Evolutionary conservation across 2,888 invertebrate species (phyloP).

Genomic region (Auanema sp.): DNA sequence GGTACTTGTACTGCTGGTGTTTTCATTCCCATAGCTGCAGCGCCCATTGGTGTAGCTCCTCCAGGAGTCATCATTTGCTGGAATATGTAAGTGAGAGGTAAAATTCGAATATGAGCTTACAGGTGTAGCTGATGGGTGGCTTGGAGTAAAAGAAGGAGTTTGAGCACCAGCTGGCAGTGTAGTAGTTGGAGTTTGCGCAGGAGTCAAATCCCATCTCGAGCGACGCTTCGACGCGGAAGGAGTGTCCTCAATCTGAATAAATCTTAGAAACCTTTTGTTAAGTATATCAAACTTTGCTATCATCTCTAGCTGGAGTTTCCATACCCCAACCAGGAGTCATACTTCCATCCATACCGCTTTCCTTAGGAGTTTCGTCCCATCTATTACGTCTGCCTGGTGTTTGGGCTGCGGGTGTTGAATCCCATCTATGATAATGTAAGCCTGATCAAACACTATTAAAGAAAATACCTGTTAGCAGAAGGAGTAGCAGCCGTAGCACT

Average conservation of each 20-base stretch:
- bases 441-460: background rate
- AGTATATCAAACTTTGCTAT: background rate
- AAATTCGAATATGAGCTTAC: constrained; percentile 8
- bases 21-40: constrained; percentile 96
- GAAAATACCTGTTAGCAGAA: constrained; percentile 72
- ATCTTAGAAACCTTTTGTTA: background rate
- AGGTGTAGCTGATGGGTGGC: constrained; percentile 36
- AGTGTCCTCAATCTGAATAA: constrained; percentile 74
- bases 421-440: constrained; percentile 76
- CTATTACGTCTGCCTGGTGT: constrained; percentile 79
- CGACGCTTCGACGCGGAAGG: constrained; percentile 92
- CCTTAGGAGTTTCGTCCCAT: constrained; percentile 99
- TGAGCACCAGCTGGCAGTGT: constrained; percentile 33
- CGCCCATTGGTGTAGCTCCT: constrained; percentile 69
- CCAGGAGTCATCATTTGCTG: constrained; percentile 65
- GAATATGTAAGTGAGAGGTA: constrained; percentile 2
- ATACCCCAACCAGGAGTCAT: constrained; percentile 83
- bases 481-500: constrained; percentile 67
- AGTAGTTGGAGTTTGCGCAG: constrained; percentile 69
- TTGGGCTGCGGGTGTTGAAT: constrained; percentile 77
- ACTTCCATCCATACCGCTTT: constrained; percentile 73
- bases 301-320: constrained; percentile 85
- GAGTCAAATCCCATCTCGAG: constrained; percentile 98
- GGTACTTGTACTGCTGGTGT: constrained; percentile 90
- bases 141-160: constrained; percentile 65